These are phyloP conservation scores for Tragopan temminckii DNA, from an alignment of 2,797 vertebrate species.

Conservation along the genomic window DNA sequence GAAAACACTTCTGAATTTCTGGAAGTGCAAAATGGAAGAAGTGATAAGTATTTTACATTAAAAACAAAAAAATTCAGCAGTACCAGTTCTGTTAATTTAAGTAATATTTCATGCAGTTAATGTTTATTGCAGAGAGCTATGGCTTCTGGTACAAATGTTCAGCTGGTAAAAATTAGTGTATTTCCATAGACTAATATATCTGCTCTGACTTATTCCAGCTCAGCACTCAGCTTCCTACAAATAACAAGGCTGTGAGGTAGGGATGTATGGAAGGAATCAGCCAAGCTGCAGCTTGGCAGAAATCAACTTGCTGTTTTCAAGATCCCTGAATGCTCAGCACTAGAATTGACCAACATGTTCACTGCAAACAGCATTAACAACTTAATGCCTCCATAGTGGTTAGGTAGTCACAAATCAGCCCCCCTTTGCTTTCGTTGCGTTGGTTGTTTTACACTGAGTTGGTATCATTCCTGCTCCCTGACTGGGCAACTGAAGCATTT, in stretches of 20 bases:
- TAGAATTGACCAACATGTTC: constrained; percentile 9
- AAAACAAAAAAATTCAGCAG: background rate
- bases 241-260: constrained; percentile 27
- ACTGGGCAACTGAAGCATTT: background rate
- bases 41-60: constrained; percentile 28
- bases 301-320: background rate
- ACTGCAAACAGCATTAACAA: constrained; percentile 43
- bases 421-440: background rate
- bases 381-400: background rate
- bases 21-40: background rate
- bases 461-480: background rate
- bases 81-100: constrained; percentile 26
- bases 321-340: background rate
- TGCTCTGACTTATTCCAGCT: constrained; percentile 41
- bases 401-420: background rate
- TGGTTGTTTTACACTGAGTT: background rate
- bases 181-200: constrained; percentile 19
- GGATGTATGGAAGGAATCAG: constrained; percentile 55
- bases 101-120: constrained; percentile 44
- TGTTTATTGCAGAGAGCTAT: constrained; percentile 7
- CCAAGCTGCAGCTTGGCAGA: constrained; percentile 51
- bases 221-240: constrained; percentile 26
- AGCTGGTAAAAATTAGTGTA: constrained; percentile 53
- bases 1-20: constrained; percentile 22
- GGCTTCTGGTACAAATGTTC: constrained; percentile 1